These are phyloP conservation scores for Acronicta leporina DNA, from an alignment of 2,888 invertebrate genomes.

Conservation along the genomic window DNA sequence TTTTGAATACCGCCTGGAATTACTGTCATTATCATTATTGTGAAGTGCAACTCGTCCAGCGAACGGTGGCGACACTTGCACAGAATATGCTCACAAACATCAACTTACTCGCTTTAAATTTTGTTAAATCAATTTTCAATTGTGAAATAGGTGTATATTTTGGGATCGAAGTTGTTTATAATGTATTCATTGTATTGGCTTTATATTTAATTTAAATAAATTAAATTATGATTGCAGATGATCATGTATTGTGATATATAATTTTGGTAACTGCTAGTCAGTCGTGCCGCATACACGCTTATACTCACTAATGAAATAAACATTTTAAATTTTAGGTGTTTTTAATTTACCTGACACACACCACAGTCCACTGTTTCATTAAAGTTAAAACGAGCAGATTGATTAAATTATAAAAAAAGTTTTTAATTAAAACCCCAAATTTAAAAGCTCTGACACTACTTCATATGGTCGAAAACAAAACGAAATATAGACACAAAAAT, in stretches of 20 bases:
- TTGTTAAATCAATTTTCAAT: constrained; percentile 41
- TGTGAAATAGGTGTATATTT: constrained; percentile 48
- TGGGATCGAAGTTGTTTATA: constrained; percentile 51
- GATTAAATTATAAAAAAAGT: too few relatives aligned
- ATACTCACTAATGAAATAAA: constrained; percentile 87
- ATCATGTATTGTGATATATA: constrained; percentile 83
- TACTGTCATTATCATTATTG: constrained; percentile 42
- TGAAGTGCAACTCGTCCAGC: constrained; percentile 4
- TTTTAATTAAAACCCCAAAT: too few relatives aligned
- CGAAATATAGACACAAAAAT: too few relatives aligned
- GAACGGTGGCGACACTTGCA: constrained; percentile 2
- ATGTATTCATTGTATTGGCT: constrained; percentile 57
- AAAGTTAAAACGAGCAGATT: too few relatives aligned
- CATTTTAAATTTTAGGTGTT: constrained; percentile 70
- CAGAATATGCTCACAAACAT: constrained; percentile 21
- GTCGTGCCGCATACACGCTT: constrained; percentile 88
- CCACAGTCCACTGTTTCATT: background rate
- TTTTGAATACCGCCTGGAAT: constrained; percentile 36
- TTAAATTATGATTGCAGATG: constrained; percentile 62
- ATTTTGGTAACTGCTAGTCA: constrained; percentile 85
- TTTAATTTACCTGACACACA: constrained; percentile 20
- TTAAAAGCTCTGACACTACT: too few relatives aligned
- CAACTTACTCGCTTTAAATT: constrained; percentile 32
- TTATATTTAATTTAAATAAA: constrained; percentile 60
- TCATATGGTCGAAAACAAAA: too few relatives aligned